These are phyloP conservation scores for Osmerus eperlanus DNA, from an alignment of 2,113 vertebrate species.

Conservation along the genomic window DNA sequence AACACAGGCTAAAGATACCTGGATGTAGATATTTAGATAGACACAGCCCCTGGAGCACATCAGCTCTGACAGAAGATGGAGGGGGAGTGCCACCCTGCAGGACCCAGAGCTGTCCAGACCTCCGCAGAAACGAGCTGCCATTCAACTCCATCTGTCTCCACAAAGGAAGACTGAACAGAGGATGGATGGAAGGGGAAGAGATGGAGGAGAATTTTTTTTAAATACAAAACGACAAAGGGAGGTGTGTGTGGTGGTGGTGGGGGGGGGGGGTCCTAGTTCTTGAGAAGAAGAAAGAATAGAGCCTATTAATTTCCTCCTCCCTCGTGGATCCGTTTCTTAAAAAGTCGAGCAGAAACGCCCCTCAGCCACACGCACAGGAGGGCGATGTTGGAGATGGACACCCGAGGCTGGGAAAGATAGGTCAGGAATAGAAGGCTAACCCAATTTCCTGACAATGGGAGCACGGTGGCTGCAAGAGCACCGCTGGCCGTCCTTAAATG, in stretches of 20 bases:
- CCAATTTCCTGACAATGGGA: slow-evolving; percentile 43
- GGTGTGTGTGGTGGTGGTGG: background rate
- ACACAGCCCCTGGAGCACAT: too few relatives aligned
- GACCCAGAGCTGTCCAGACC: slow-evolving; percentile 28
- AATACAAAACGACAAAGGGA: background rate
- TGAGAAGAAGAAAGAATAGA: background rate
- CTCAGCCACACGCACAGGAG: slow-evolving; percentile 22
- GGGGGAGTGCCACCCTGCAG: slow-evolving; percentile 4
- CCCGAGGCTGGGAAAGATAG: slow-evolving; percentile 20
- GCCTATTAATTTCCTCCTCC: slow-evolving; percentile 5
- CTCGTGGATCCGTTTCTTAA: background rate
- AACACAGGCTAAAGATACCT: too few relatives aligned
- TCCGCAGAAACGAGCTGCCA: slow-evolving; percentile 27
- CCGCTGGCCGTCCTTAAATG: background rate
- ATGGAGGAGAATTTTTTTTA: too few relatives aligned
- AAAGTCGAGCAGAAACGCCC: background rate
- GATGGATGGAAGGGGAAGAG: background rate
- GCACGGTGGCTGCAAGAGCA: slow-evolving; percentile 6
- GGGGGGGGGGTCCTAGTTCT: background rate
- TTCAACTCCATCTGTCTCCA: slow-evolving; percentile 18
- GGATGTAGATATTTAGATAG: too few relatives aligned
- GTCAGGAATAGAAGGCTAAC: slow-evolving; percentile 39
- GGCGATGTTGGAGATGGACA: slow-evolving; percentile 27
- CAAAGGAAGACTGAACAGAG: background rate
- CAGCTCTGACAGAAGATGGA: slow-evolving; percentile 15